phyloP scores from a whole-genome alignment of 2,888 invertebrate genomes.

The Trachelus stipa region DNA sequence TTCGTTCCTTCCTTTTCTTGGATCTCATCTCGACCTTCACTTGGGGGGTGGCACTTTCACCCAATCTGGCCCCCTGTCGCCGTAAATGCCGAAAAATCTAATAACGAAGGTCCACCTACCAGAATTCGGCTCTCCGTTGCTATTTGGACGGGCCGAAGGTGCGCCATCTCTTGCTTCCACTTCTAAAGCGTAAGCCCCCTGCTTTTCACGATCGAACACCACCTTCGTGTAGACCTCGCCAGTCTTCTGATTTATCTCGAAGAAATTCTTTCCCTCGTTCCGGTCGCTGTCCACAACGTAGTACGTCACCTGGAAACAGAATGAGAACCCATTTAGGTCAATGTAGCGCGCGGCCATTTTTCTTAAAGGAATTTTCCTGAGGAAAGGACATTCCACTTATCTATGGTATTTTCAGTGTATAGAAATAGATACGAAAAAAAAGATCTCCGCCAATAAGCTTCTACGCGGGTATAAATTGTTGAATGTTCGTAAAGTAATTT shows the following conservation, averaged over 20 bases:
- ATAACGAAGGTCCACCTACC: constrained; percentile 72
- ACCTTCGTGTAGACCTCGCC: constrained; percentile 96
- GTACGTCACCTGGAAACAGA: constrained; percentile 83
- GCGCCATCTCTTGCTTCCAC: constrained; percentile 97
- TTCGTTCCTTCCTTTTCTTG: too few relatives aligned
- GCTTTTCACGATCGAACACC: constrained; percentile 97
- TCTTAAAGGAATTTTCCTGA: neutral
- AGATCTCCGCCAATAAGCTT: too few relatives aligned
- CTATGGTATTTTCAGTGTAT: too few relatives aligned
- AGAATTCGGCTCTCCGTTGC: constrained; percentile 94
- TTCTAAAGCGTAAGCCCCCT: constrained; percentile 96
- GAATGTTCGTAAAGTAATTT: too few relatives aligned
- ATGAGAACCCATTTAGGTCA: constrained; percentile 13
- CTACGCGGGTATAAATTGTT: too few relatives aligned
- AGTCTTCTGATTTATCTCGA: constrained; percentile 95
- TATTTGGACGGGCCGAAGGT: constrained; percentile 94
- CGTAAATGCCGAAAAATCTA: too few relatives aligned
- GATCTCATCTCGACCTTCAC: too few relatives aligned
- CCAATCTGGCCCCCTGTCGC: too few relatives aligned
- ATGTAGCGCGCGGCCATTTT: neutral
- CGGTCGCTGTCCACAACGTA: constrained; percentile 91
- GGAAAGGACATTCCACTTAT: too few relatives aligned
- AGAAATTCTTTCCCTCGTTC: constrained; percentile 95
- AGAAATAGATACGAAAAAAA: too few relatives aligned
- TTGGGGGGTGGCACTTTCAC: too few relatives aligned